A percentile compares a stretch with the other conserved stretches of the same genome.
phyloP scores from a whole-genome alignment of 1,140 invertebrate species.

The Patella vulgata region DNA sequence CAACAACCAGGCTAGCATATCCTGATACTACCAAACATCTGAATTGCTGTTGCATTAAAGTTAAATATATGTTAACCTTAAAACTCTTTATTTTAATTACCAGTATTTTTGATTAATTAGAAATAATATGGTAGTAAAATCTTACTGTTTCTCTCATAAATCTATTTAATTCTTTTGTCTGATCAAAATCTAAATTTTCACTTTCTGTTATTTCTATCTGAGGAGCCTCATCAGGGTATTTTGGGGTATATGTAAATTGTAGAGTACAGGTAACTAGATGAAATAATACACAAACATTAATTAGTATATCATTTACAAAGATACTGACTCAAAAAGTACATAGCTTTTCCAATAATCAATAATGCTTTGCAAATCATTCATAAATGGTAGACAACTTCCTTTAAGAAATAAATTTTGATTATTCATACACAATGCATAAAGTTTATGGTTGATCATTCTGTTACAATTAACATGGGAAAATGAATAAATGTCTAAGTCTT shows the following conservation, averaged over 20 bases:
- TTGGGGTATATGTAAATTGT: constrained; percentile 84
- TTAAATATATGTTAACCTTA: not conserved
- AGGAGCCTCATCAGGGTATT: constrained; percentile 89
- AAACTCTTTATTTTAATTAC: not conserved
- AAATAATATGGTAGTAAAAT: not conserved
- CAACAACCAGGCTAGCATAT: too few relatives aligned
- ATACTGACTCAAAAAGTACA: not conserved
- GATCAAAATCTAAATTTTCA: constrained; percentile 82
- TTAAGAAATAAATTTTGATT: too few relatives aligned
- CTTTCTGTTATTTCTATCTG: constrained; percentile 81
- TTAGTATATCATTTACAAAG: constrained; percentile 3
- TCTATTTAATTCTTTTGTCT: constrained; percentile 69
- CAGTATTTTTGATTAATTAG: not conserved
- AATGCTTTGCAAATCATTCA: not conserved
- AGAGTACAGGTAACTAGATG: constrained; percentile 72
- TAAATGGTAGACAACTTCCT: not conserved
- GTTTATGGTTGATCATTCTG: too few relatives aligned
- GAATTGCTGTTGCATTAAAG: not conserved
- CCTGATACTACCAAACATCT: too few relatives aligned
- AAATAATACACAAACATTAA: constrained; percentile 1
- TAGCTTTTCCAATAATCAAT: not conserved
- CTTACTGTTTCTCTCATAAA: constrained; percentile 76
- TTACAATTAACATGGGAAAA: too few relatives aligned
- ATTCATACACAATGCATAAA: too few relatives aligned
- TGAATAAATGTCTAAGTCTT: too few relatives aligned